Base-by-base conservation (phyloP, 2,888 invertebrate genomes). In the Melieria picta region DNA sequence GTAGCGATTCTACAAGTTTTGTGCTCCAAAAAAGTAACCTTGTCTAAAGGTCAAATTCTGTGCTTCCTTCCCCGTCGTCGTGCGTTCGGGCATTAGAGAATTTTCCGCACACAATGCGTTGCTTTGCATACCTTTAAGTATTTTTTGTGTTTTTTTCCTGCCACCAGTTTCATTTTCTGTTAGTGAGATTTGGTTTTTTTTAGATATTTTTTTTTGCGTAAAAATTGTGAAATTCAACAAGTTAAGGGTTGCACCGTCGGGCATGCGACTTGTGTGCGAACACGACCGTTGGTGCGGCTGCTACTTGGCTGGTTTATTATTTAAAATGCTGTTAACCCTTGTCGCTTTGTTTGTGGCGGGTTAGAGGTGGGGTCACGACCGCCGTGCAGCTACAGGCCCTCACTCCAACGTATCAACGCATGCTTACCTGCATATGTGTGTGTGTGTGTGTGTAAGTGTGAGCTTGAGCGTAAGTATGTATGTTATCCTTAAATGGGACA, bases 271-370 rank as follows among this genome's bases (percentile, higher is more conserved):
- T 57, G 5, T 47, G 56, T 65, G 57, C 47, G 56, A 48, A 57
- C 65, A 10, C 46, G n/a, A 9, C 13, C 5, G 47, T 50, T 30
- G 48, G 46, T 58, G 65, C 61, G 56, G 10, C 64, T 72, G 70
- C 71, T 13, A 61, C 45, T 43, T 71, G 72, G 78, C 77, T 69
- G 71, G 78, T 76, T 77, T 80, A 76, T 76, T 77, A 69, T 79
- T 81, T 81, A 63, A 80, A 82, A 80, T 79, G 79, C 79, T 78
- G 77, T 82, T 83, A 84, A 84, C 84, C 84, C 82, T 78, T 81
- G 79, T 74, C 77, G 69, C 73, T 74, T 79, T 76, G 78, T 76
- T 74, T 74, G 64, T 72, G 76, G 73, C 60, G 75, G 82, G 82
- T 82, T 80, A 82, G 82, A 82, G 83, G 82, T 83, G 80, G 82